Evolutionary conservation across 2,113 vertebrate genomes (phyloP).

Genomic region (Heterochromis multidens): DNA sequence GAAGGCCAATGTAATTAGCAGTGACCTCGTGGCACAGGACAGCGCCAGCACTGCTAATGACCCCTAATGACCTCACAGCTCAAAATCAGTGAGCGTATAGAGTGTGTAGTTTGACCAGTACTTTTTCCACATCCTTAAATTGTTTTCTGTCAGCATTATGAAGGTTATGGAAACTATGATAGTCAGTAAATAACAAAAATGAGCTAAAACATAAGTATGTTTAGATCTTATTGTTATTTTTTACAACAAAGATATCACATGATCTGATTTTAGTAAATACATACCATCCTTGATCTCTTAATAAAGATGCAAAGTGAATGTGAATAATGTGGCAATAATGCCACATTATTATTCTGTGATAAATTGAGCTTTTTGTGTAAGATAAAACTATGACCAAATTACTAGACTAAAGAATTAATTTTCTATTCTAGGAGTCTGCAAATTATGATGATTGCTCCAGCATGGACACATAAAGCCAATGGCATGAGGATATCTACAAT

Average conservation of each 20-base stretch:
- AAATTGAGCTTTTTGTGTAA: too few species aligned
- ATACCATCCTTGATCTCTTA: too few species aligned
- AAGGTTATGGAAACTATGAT: not conserved
- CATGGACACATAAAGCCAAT: too few species aligned
- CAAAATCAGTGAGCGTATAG: not conserved
- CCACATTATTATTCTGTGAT: too few species aligned
- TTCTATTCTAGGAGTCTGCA: too few species aligned
- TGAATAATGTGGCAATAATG: too few species aligned
- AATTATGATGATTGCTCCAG: too few species aligned
- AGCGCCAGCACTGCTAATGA: conserved; percentile 45
- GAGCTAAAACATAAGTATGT: not conserved
- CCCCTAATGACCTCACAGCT: conserved; percentile 27
- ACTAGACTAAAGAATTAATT: too few species aligned
- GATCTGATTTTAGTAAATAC: not conserved
- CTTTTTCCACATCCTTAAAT: not conserved
- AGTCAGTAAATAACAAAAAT: not conserved
- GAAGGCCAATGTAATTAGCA: conserved; percentile 64
- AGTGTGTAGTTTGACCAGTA: not conserved
- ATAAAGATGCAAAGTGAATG: too few species aligned
- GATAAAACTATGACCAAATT: too few species aligned
- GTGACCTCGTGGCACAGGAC: conserved; percentile 59
- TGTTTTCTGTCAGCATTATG: not conserved
- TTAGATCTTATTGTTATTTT: not conserved
- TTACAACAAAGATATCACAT: not conserved
- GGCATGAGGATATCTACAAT: too few species aligned